Base-by-base conservation (phyloP, 1,140 invertebrate species). In the Drosophila nikananu region DNA sequence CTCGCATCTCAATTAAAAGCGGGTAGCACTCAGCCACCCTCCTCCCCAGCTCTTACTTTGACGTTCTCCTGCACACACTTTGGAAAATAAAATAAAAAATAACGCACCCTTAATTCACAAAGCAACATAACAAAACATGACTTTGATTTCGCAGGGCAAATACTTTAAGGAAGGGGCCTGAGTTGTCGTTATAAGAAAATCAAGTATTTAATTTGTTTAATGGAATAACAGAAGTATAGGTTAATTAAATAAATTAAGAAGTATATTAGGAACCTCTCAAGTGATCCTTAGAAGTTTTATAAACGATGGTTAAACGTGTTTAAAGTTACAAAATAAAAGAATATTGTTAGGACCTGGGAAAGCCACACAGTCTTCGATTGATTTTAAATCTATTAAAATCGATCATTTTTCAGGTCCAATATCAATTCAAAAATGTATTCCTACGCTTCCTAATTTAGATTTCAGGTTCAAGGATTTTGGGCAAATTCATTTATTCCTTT, bases 1-100 rank as follows among this genome's bases (percentile, higher is more conserved):
- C 37, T 39, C n/a, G 30, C 52, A 42, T 42, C 75, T 64, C 41
- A 66, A 82, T 79, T 78, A 78, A 78, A 78, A 78, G 52, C 15
- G 64, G 10, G 17, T 39, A 23, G 35, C 60, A 65, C 48, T 65
- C 27, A 65, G 21, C 15, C 17, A 1, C 21, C 21, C 21, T 15
- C 12, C 44, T n/a, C 10, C 41, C 10, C 32, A 35, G 32, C 10
- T 35, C 13, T 12, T 35, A 35, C 32, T 35, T 35, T 35, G 32
- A 35, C 32, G 25, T 8, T 5, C 60, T 4, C 15, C 12, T 12
- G 13, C 17, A 17, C 52, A 55, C 52, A 37, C 32, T 21, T 37
- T 5, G 54, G 19, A 39, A 55, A 55, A 55, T 55, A 37, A 17
- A 55, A 37, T 54, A 37, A 55, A 54, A 54, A 54, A 21, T 35